Percentiles rank a stretch among this genome's conserved stretches.
These are phyloP conservation scores for Patella caerulea DNA, from an alignment of 2,888 invertebrate species.

Conservation along the genomic window DNA sequence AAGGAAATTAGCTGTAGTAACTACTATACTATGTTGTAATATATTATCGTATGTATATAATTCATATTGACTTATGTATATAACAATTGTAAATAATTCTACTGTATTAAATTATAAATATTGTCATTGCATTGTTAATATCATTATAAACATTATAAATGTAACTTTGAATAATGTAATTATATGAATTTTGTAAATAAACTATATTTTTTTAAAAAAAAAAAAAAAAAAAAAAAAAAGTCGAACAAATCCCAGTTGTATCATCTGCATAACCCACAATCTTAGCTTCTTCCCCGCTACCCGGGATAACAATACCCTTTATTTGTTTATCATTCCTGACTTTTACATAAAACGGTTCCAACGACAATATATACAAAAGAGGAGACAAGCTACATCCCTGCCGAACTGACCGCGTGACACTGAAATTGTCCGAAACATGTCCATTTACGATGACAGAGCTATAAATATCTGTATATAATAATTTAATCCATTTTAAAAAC, in stretches of 20 bases:
- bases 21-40: too few relatives aligned
- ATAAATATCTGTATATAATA: constrained; percentile 39
- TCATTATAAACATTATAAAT: too few relatives aligned
- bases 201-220: too few relatives aligned
- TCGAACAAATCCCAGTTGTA: neutral
- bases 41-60: too few relatives aligned
- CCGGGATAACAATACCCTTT: neutral
- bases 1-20: too few relatives aligned
- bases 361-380: neutral
- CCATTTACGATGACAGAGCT: constrained; percentile 41
- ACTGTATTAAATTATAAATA: too few relatives aligned
- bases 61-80: too few relatives aligned
- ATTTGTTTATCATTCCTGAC: constrained; percentile 6
- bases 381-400: neutral
- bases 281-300: neutral
- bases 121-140: too few relatives aligned
- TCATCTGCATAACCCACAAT: neutral
- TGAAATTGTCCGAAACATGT: constrained; percentile 27
- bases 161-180: too few relatives aligned
- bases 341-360: neutral
- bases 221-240: too few relatives aligned
- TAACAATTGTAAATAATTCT: too few relatives aligned
- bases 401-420: neutral
- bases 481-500: constrained; percentile 41
- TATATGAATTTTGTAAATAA: too few relatives aligned